Evolutionary conservation across 2,113 vertebrate genomes (phyloP).

Genomic region (Leucopsar rothschildi): DNA sequence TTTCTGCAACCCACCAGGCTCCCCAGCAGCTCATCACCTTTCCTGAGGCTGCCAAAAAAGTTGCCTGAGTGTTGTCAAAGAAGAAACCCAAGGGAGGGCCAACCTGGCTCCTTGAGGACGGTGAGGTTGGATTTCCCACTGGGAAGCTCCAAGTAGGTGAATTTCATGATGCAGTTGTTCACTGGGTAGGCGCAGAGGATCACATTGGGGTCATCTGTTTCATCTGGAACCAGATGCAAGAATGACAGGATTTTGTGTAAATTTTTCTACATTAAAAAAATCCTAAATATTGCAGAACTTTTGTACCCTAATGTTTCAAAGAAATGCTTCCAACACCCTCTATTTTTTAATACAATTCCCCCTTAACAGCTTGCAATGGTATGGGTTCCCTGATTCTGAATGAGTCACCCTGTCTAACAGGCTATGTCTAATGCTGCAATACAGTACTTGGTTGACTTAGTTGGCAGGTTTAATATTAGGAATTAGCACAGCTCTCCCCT

Average conservation of each 20-base stretch:
- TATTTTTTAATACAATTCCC: not conserved
- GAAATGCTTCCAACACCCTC: not conserved
- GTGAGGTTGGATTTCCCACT: constrained; percentile 88
- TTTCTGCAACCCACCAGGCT: not conserved
- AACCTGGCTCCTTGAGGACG: constrained; percentile 90
- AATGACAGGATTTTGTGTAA: not conserved
- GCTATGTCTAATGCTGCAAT: not conserved
- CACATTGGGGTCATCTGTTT: constrained; percentile 76
- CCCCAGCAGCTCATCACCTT: not conserved
- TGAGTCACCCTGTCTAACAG: not conserved
- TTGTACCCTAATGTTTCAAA: not conserved
- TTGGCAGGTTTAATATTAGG: not conserved
- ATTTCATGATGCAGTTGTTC: constrained; percentile 94
- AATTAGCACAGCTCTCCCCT: not conserved
- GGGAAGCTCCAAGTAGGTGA: constrained; percentile 89
- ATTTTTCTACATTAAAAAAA: not conserved
- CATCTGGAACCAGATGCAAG: constrained; percentile 63
- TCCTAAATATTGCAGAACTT: not conserved
- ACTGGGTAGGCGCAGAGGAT: constrained; percentile 90
- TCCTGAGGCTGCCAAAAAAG: not conserved
- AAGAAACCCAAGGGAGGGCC: not conserved
- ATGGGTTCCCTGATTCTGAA: not conserved
- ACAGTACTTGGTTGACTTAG: not conserved
- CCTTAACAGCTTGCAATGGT: not conserved
- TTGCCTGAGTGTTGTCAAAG: not conserved